Evolutionary conservation across 2,888 invertebrate genomes (phyloP), one percentile per base, ranked within the genome.

Genomic region (Tanaodytes sp.): DNA sequence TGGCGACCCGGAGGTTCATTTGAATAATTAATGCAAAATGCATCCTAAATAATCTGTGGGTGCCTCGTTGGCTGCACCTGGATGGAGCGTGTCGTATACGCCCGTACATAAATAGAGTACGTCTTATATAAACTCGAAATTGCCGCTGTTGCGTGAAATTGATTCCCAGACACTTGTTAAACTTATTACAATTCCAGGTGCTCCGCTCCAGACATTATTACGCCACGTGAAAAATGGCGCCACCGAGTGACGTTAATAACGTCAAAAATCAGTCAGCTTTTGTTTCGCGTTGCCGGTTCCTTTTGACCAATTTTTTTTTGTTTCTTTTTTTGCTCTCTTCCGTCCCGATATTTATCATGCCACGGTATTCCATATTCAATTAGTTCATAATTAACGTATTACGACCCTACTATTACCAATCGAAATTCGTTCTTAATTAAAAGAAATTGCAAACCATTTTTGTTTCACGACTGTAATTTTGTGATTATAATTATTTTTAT

Each of bases 11-110:
- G 72, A 65, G 62, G 51, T 77, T 79, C 77, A 81, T 83, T 82
- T 82, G 77, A 82, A 82, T 83, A 83, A 83, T 83, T 83, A 83
- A 83, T 83, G 82, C 82, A 83, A 82, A 83, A 81, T 76, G 77
- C 78, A 77, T 79, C 79, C 78, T 80, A 83, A 83, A 83, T 83
- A 83, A 82, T 76, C 77, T 72, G 75, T 70, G 73, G 75, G 72
- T 69, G 76, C 78, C 79, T 78, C 79, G 79, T 82, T 82, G 73
- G 74, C 66, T 72, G 79, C 82, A 82, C 80, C 80, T 82, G 83
- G 78, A 79, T 75, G 63, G 62, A 74, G 68, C 40, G 66, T 73
- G 69, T 71, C 75, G 63, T 62, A 57, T 68, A 68, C 62, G 57
- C 62, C 51, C 52, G 62, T 62, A 68, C 69, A 69, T 69, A 69